Percentiles rank a stretch among this genome's conserved stretches.
Conservation (phyloP, 2,888 invertebrate species). For the Hermodice carunculata region DNA sequence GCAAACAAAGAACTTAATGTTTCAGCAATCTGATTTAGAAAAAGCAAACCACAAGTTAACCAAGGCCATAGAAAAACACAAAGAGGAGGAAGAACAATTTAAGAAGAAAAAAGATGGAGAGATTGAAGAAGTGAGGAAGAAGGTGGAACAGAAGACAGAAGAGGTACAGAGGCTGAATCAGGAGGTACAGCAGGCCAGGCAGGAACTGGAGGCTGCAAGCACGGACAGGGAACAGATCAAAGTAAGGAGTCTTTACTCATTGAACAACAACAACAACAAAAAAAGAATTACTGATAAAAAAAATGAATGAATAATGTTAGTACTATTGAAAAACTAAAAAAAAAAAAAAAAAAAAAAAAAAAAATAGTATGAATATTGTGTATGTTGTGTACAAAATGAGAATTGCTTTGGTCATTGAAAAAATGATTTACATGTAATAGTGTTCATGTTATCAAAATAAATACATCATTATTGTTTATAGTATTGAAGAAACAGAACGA, state of each 20-base stretch:
- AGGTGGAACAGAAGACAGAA: constrained; percentile 3
- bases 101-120: constrained; percentile 51
- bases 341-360: too few species aligned
- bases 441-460: too few species aligned
- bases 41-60: constrained; percentile 54
- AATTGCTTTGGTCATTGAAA: too few species aligned
- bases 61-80: constrained; percentile 50
- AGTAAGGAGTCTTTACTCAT: constrained; percentile 50
- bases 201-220: constrained; percentile 50
- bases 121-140: constrained; percentile 50
- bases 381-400: too few species aligned
- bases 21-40: constrained; percentile 59
- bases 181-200: constrained; percentile 9
- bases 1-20: not conserved
- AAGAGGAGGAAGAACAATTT: constrained; percentile 52
- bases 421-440: too few species aligned
- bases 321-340: too few species aligned
- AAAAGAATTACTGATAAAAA: too few species aligned
- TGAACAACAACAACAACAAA: too few species aligned
- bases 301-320: too few species aligned
- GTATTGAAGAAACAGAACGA: too few species aligned
- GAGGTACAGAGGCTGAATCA: constrained; percentile 9
- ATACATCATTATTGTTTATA: too few species aligned
- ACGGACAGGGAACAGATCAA: constrained; percentile 57
- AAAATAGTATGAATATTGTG: too few species aligned